Evolutionary conservation across 2,797 vertebrate species (phyloP).

Genomic region (Hippoglossus hippoglossus): DNA sequence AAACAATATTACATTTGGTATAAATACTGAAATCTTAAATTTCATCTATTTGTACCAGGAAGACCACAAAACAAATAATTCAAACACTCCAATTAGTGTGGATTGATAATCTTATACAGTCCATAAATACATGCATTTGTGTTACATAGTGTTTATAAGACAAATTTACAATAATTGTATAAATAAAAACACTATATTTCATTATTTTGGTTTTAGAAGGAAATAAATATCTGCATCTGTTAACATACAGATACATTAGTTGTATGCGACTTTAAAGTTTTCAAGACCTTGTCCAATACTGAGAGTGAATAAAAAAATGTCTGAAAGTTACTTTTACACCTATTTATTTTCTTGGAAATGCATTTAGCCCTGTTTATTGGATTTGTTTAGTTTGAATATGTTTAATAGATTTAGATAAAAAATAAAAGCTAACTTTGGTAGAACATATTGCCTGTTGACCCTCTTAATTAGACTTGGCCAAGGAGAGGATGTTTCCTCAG

Average conservation of each 20-base stretch:
- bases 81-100: too few species aligned
- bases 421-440: not conserved
- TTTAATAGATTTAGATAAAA: not conserved
- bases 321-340: not conserved
- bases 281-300: not conserved
- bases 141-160: not conserved
- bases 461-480: conserved; percentile 21
- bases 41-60: not conserved
- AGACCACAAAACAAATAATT: too few species aligned
- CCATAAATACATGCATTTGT: not conserved
- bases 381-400: not conserved
- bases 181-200: not conserved
- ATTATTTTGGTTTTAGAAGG: too few species aligned
- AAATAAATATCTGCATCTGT: not conserved
- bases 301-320: not conserved
- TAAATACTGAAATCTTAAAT: conserved; percentile 3
- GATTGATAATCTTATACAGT: not conserved
- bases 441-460: not conserved
- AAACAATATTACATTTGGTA: conserved; percentile 11
- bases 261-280: not conserved
- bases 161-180: too few species aligned
- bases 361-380: conserved; percentile 1
- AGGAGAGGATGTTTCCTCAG: too few species aligned
- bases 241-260: not conserved
- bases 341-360: not conserved